Evolutionary conservation across 2,888 invertebrate genomes (phyloP).

Genomic region (Epinotia ramella): DNA sequence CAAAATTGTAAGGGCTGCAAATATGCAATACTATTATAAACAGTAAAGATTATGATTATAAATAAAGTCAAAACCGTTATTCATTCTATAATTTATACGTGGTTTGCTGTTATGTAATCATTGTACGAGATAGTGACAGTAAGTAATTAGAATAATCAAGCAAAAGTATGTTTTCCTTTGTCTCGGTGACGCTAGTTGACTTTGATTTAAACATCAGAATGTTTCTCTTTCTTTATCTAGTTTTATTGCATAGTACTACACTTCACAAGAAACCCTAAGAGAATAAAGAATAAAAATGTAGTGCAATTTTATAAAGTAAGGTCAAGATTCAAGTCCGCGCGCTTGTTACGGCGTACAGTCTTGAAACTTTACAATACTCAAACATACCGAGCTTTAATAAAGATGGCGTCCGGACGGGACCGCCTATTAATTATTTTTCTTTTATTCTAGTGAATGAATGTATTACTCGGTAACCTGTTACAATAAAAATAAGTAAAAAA

Average conservation of each 20-base stretch:
- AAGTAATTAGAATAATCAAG: neutral
- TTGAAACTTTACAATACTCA: constrained; percentile 33
- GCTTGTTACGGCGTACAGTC: constrained; percentile 30
- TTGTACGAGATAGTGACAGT: neutral
- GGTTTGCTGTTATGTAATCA: no score
- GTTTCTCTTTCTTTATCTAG: constrained; percentile 16
- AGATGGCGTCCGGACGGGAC: constrained; percentile 13
- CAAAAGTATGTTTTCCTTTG: neutral
- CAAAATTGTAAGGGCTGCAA: neutral
- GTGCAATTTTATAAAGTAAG: constrained; percentile 34
- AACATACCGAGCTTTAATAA: constrained; percentile 26
- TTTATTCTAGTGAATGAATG: neutral
- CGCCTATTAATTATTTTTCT: neutral
- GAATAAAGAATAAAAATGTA: constrained; percentile 30
- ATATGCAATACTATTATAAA: neutral
- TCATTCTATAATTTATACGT: no score
- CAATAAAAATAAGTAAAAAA: no score
- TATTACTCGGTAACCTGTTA: no score
- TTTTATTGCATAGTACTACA: constrained; percentile 17
- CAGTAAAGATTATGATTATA: no score
- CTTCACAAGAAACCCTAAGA: constrained; percentile 8
- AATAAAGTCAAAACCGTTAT: no score
- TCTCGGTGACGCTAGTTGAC: neutral
- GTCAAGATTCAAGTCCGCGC: constrained; percentile 29
- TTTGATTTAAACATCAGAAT: constrained; percentile 6